Conservation (phyloP, 2,797 vertebrate species). For the Acanthurus lineatus region DNA sequence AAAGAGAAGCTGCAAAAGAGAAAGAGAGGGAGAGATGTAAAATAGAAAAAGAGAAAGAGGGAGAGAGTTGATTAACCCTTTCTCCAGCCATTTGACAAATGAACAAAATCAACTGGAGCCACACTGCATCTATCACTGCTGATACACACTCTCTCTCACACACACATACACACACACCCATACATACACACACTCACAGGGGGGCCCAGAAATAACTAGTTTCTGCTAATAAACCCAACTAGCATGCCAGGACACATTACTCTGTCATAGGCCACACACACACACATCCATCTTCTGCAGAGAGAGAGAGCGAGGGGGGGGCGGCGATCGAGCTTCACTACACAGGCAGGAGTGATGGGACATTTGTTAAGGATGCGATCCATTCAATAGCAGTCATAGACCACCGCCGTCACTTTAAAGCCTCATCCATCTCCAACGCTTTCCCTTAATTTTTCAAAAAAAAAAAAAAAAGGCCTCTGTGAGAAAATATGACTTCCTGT, state of each 20-base stretch:
- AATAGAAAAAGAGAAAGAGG: conserved; percentile 42
- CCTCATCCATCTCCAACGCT: conserved; percentile 69
- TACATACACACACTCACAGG: conserved; percentile 48
- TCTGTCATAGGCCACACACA: conserved; percentile 82
- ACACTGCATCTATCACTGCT: conserved; percentile 78
- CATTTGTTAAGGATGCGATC: conserved; percentile 79
- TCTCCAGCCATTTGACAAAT: conserved; percentile 83
- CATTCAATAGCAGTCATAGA: conserved; percentile 79
- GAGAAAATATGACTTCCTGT: conserved; percentile 77
- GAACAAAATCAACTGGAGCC: conserved; percentile 78
- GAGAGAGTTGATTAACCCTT: conserved; percentile 86
- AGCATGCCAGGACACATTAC: conserved; percentile 84
- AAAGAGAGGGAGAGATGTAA: conserved; percentile 41
- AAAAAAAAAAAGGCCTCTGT: conserved; percentile 48
- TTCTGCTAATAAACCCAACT: conserved; percentile 84
- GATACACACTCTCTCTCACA: conserved; percentile 29
- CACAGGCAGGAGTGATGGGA: conserved; percentile 64
- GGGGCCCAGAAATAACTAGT: conserved; percentile 75
- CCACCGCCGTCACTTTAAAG: conserved; percentile 75
- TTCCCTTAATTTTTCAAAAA: conserved; percentile 52
- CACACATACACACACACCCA: conserved; percentile 5
- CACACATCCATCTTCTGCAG: conserved; percentile 80
- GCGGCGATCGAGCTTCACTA: conserved; percentile 45
- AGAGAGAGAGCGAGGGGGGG: conserved; percentile 53
- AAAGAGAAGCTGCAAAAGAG: background rate